Percentiles rank a stretch among this genome's conserved stretches.
phyloP scores from a whole-genome alignment of 30 jellyfish, hydroid and myxozoan species.

The Aurelia sp. region DNA sequence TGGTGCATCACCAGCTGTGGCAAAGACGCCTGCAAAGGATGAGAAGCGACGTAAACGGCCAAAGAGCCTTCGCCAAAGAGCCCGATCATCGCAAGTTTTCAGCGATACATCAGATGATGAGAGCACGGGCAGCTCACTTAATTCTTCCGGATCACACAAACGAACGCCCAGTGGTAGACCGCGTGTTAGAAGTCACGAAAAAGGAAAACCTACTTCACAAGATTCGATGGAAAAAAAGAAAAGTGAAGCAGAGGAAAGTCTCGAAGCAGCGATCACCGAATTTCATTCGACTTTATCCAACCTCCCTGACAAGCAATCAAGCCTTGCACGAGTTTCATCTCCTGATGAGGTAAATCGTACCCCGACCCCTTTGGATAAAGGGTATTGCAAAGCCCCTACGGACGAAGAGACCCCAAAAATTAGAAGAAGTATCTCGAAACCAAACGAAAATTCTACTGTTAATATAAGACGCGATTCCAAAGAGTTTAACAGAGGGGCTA shows the following conservation, averaged over 20 bases:
- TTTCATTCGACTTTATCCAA: slow-evolving; percentile 81
- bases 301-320: slow-evolving; percentile 69
- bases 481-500: neutral
- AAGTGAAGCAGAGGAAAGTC: slow-evolving; percentile 99
- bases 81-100: neutral
- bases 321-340: neutral
- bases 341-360: slow-evolving; percentile 25
- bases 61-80: slow-evolving; percentile 55
- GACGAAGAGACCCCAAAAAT: slow-evolving; percentile 16
- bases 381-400: neutral
- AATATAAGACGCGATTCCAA: neutral
- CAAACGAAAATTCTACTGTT: neutral
- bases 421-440: neutral
- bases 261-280: slow-evolving; percentile 95
- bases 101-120: slow-evolving; percentile 82
- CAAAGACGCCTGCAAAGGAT: slow-evolving; percentile 6
- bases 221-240: slow-evolving; percentile 72
- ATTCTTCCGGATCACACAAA: neutral
- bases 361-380: slow-evolving; percentile 33
- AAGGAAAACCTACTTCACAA: slow-evolving; percentile 2
- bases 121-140: slow-evolving; percentile 6
- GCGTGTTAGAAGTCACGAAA: slow-evolving; percentile 17
- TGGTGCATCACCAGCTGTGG: slow-evolving; percentile 40
- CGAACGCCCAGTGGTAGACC: slow-evolving; percentile 1
- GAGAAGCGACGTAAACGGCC: slow-evolving; percentile 54